Percentiles rank a stretch among this genome's conserved stretches.
phyloP scores from a whole-genome alignment of 2,797 vertebrate genomes.

The Lindbergichthys nudifrons region DNA sequence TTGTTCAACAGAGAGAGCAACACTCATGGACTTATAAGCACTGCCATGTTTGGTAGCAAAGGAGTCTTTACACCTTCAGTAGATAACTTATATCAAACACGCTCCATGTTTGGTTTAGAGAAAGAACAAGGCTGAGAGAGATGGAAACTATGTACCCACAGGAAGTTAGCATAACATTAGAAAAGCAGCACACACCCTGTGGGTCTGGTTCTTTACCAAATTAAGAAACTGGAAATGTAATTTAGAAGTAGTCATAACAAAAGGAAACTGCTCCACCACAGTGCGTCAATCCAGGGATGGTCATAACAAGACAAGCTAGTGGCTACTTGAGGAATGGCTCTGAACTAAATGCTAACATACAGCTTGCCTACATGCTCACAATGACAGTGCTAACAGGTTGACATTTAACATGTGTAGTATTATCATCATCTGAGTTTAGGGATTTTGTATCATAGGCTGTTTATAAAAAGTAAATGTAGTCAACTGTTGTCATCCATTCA shows the following conservation, averaged over 20 bases:
- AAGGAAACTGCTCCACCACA: neutral
- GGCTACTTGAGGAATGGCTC: neutral
- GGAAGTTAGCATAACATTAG: neutral
- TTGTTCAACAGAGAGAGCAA: conserved; percentile 13
- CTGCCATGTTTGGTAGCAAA: conserved; percentile 47
- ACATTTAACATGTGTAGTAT: neutral
- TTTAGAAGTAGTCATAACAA: neutral
- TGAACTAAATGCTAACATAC: neutral
- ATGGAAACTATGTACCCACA: neutral
- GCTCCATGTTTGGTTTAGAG: conserved; percentile 16
- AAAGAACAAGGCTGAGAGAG: neutral
- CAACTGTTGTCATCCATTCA: too few relatives aligned
- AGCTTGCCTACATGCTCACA: neutral
- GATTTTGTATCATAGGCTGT: too few relatives aligned
- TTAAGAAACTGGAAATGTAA: neutral
- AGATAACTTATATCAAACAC: neutral
- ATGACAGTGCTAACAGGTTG: neutral
- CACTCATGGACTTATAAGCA: neutral
- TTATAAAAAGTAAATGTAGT: too few relatives aligned
- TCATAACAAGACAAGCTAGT: neutral
- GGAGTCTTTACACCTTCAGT: conserved; percentile 13
- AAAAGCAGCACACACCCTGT: neutral
- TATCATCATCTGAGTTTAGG: too few relatives aligned
- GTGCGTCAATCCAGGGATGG: neutral
- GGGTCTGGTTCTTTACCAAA: neutral